A percentile compares a stretch with the other conserved stretches of the same genome.
phyloP scores from a whole-genome alignment of 2,888 invertebrate species.

The Amphipyra tragopoginis region DNA sequence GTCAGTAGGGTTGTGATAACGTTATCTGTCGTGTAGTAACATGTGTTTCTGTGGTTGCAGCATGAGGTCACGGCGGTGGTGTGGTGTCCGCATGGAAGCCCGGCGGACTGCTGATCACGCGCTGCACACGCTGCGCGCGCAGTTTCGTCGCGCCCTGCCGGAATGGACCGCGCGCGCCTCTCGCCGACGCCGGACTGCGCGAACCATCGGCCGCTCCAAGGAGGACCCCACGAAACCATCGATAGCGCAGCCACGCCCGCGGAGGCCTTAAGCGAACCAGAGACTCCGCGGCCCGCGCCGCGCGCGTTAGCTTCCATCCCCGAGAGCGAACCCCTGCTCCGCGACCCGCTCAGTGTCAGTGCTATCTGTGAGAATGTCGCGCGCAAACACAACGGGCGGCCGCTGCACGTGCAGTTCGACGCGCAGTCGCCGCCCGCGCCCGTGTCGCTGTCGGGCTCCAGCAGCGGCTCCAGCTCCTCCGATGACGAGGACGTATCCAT shows the following conservation, averaged over 20 bases:
- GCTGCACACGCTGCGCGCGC: conserved; percentile 83
- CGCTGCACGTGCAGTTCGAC: conserved; percentile 91
- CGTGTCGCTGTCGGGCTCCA: conserved; percentile 79
- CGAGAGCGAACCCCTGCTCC: conserved; percentile 83
- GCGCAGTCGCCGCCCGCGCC: conserved; percentile 84
- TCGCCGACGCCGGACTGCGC: conserved; percentile 81
- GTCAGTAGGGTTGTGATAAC: too few relatives aligned
- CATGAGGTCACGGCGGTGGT: conserved; percentile 88
- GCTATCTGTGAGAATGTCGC: conserved; percentile 56
- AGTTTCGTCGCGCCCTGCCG: conserved; percentile 79
- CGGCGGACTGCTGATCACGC: conserved; percentile 83
- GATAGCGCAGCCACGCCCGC: conserved; percentile 70
- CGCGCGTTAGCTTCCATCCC: conserved; percentile 80
- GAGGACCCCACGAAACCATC: conserved; percentile 84
- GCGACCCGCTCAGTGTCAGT: conserved; percentile 54
- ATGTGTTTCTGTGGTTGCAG: conserved; percentile 69
- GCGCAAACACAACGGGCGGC: conserved; percentile 77
- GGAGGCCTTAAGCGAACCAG: conserved; percentile 78
- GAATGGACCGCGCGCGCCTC: conserved; percentile 85
- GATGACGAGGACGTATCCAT: conserved; percentile 91
- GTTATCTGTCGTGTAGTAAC: conserved; percentile 18
- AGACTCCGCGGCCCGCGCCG: conserved; percentile 79
- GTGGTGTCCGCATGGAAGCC: conserved; percentile 88
- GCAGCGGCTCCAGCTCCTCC: conserved; percentile 89
- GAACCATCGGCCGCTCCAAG: conserved; percentile 83